Evolutionary conservation across 2,113 vertebrate genomes (phyloP), one percentile per base, ranked within the genome.

Genomic region (Lipotes vexillifer): DNA sequence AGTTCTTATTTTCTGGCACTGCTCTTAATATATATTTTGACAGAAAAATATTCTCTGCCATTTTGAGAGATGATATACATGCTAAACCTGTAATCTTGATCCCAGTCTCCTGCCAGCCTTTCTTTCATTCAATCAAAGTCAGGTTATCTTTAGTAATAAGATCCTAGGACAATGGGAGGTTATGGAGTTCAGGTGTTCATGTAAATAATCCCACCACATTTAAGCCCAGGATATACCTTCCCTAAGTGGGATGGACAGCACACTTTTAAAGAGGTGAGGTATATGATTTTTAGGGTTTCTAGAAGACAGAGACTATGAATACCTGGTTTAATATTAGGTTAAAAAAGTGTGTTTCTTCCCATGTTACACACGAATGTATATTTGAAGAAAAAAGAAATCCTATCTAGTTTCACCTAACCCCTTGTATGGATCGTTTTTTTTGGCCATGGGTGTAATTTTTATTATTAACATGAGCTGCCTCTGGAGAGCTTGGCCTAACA

Each of bases 1-100:
- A 49, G 31, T 87, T 97, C 59, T 81, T 80, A 46, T 61, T 96
- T 95, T 90, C 68, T 94, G 81, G 71, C 92, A 84, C 63, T 25
- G 5, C 68, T 81, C 66, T 84, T 59, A 18, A 94, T 90, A 57
- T 38, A 25, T 86, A 72, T 83, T 86, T 84, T 84, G 33, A 80
- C 93, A 88, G n/a, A 78, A 93, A 94, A 87, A 46, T 63, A 23
- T 82, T 78, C 17, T 80, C 11, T 80, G 41, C 18, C n/a, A 80
- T 65, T 69, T 85, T 27, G 31, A 57, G 46, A 87, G 25, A 84
- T 78, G 31, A 69, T 57, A 44, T 68, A 82, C 25, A 66, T 55
- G 14, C 12, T 13, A 65, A 17, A 23, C 15, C 20, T 69, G 41
- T 14, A 55, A 11, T n/a, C 41, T 74, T 87, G 36, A 87, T 36